A percentile compares a stretch with the other conserved stretches of the same genome.
Evolutionary conservation across 1,140 invertebrate genomes (phyloP).

Genomic region (Coptotermes formosanus): DNA sequence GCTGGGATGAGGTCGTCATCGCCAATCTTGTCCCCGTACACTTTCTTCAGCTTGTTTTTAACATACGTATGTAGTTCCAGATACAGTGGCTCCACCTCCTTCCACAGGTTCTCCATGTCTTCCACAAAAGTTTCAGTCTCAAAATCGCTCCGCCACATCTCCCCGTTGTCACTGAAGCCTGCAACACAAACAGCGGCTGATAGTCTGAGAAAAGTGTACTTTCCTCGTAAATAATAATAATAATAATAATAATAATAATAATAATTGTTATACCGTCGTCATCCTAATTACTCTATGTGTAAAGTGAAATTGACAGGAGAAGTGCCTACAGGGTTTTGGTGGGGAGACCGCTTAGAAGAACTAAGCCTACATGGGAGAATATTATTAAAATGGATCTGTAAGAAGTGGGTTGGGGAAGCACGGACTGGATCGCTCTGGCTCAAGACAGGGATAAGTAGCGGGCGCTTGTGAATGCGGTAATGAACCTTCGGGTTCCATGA

Average conservation of each 20-base stretch:
- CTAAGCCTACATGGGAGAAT: too few species aligned
- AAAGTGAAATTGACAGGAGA: too few species aligned
- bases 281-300: neutral
- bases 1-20: constrained; percentile 33
- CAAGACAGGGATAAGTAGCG: too few species aligned
- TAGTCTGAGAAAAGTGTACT: neutral
- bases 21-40: constrained; percentile 40
- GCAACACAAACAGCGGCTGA: neutral
- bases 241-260: too few species aligned
- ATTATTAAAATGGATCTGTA: too few species aligned
- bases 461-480: too few species aligned
- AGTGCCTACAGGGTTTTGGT: too few species aligned
- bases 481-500: too few species aligned
- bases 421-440: too few species aligned
- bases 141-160: constrained; percentile 39
- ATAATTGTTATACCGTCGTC: neutral
- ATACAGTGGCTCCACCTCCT: constrained; percentile 69
- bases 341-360: too few species aligned
- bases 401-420: too few species aligned
- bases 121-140: constrained; percentile 43
- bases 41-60: constrained; percentile 53
- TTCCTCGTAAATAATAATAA: neutral
- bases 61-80: constrained; percentile 86
- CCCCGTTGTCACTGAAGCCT: constrained; percentile 31
- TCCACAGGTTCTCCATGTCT: constrained; percentile 47